Base-by-base conservation (phyloP, 2,888 invertebrate species). In the Stictocephala bisonia region DNA sequence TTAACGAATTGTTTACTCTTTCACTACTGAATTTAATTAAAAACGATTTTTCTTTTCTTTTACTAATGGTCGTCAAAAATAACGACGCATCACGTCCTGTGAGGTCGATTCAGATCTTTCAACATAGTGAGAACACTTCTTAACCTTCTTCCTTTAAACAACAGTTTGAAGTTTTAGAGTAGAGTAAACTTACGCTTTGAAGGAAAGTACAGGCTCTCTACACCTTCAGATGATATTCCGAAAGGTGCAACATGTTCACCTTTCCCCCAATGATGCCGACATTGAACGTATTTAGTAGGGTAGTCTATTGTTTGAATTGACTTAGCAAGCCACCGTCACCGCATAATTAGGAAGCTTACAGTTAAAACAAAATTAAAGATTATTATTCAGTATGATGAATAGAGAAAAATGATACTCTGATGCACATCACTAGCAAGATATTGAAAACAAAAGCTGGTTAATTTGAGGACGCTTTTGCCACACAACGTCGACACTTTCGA, bases 231-330 rank as follows among this genome's bases (percentile, higher is more conserved):
- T 31, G 58, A 60, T 35, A 22, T 60, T 15, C 13, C 22, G 26
- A 35, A 27, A 64, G 64, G 31, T 72, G 67, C 69, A 60, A 70
- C 73, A 73, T 70, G 50, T 64, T 73, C 69, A 70, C 70, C 68
- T 70, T 66, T 70, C 60, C 73, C 60, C 56, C 50, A 68, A 44
- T 51, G 73, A 73, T 68, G 73, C 73, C 73, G 73, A 73, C 73
- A 73, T 73, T 56, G 69, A 73, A 60, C 51, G 50, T 53, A 31
- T 72, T 64, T 75, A 70, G 68, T 60, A 29, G 56, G 44, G n/a
- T 44, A 74, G 77, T 76, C 78, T 78, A 76, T 78, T 78, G 78
- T 78, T 77, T 78, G 72, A 74, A 73, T 76, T 77, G 76, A 75
- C 77, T 76, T 76, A 18, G 72, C 68, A 73, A 76, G 76, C 77